Percentiles rank a stretch among this genome's conserved stretches.
These are phyloP conservation scores for Poecilia latipinna DNA, from an alignment of 2,113 vertebrate species.

Conservation along the genomic window DNA sequence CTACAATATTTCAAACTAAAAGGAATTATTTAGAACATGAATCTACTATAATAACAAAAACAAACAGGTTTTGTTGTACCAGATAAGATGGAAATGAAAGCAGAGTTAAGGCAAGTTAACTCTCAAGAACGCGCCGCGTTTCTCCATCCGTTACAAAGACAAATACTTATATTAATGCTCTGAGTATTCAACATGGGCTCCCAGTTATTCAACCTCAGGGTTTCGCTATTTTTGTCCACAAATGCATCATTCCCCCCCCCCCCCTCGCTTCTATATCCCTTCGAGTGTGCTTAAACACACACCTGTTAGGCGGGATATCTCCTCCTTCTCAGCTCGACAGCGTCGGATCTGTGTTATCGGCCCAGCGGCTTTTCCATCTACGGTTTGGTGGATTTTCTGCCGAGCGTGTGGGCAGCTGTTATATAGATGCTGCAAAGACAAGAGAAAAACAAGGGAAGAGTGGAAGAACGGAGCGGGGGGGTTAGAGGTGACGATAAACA, in stretches of 20 bases:
- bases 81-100: not conserved
- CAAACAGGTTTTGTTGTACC: not conserved
- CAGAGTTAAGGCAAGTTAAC: not conserved
- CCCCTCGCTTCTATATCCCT: not conserved
- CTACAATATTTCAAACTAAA: too few relatives aligned
- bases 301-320: constrained; percentile 39
- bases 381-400: constrained; percentile 27
- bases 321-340: constrained; percentile 3
- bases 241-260: not conserved
- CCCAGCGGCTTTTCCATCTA: constrained; percentile 43
- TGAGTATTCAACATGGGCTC: not conserved
- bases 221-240: not conserved
- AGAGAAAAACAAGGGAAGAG: constrained; percentile 50
- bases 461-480: constrained; percentile 25
- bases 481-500: constrained; percentile 76
- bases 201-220: not conserved
- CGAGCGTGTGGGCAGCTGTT: constrained; percentile 58
- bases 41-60: not conserved
- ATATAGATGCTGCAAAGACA: constrained; percentile 67
- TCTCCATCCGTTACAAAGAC: not conserved
- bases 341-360: constrained; percentile 49
- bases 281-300: not conserved
- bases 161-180: not conserved
- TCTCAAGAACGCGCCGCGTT: not conserved
- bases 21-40: too few relatives aligned